Percentiles rank a stretch among this genome's conserved stretches.
Conservation (phyloP, 2,888 invertebrate species). For the Lutraria lutraria region DNA sequence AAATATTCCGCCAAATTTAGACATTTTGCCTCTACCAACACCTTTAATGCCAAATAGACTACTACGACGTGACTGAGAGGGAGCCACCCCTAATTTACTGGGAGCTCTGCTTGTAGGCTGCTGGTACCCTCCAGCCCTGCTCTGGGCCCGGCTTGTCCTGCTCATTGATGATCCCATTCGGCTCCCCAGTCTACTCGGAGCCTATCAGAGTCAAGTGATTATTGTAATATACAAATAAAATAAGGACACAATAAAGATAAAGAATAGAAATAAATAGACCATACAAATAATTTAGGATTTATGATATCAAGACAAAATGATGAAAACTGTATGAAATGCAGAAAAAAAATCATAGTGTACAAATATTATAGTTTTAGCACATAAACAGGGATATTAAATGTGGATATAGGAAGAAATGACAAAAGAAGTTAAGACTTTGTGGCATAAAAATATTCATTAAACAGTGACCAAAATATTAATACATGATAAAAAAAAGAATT, state of each 20-base stretch:
- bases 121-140: constrained; percentile 12
- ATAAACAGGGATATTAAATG: too few species aligned
- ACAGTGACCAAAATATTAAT: too few species aligned
- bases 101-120: constrained; percentile 35
- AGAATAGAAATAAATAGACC: not conserved
- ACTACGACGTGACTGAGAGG: constrained; percentile 29
- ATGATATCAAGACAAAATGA: too few species aligned
- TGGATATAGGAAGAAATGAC: too few species aligned
- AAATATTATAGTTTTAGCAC: too few species aligned
- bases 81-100: constrained; percentile 55
- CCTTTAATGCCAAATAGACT: constrained; percentile 26
- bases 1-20: constrained; percentile 51
- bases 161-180: constrained; percentile 47
- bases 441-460: too few species aligned
- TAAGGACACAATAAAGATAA: not conserved
- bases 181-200: constrained; percentile 58
- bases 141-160: constrained; percentile 28
- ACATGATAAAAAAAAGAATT: too few species aligned
- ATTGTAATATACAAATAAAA: not conserved
- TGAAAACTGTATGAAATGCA: too few species aligned
- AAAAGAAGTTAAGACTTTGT: too few species aligned
- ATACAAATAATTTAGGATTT: too few species aligned
- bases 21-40: constrained; percentile 16
- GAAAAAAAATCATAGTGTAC: too few species aligned
- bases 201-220: constrained; percentile 28